Evolutionary conservation across 2,888 invertebrate genomes (phyloP).

Genomic region (Drosophila longiperda): DNA sequence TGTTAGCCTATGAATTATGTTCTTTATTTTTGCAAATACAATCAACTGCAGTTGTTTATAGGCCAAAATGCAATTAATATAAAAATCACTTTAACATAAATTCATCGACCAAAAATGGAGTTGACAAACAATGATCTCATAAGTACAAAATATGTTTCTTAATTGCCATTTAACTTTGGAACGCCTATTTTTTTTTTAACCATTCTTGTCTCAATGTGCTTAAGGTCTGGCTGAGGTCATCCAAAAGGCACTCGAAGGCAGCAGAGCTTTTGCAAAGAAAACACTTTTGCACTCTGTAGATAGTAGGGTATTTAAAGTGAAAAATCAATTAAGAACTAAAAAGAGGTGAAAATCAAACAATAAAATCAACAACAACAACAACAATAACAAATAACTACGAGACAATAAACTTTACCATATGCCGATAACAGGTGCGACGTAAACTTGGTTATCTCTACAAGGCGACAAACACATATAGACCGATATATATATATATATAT

Average conservation of each 20-base stretch:
- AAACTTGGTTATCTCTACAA: constrained; percentile 54
- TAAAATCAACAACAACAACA: constrained; percentile 62
- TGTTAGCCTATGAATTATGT: constrained; percentile 44
- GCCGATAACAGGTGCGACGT: constrained; percentile 63
- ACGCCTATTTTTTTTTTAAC: constrained; percentile 26
- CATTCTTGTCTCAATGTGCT: constrained; percentile 3
- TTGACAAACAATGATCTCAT: constrained; percentile 32
- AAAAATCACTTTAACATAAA: constrained; percentile 23
- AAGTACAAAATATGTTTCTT: constrained; percentile 18
- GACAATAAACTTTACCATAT: constrained; percentile 71
- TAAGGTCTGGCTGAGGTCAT: constrained; percentile 61
- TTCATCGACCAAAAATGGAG: constrained; percentile 7
- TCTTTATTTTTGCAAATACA: constrained; percentile 33
- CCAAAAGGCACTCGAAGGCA: constrained; percentile 59
- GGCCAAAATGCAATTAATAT: constrained; percentile 20
- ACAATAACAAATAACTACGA: constrained; percentile 23
- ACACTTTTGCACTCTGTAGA: constrained; percentile 42
- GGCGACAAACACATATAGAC: constrained; percentile 2
- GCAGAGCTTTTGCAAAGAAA: constrained; percentile 50
- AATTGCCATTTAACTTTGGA: constrained; percentile 29
- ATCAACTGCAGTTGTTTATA: constrained; percentile 19
- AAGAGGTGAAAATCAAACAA: constrained; percentile 71
- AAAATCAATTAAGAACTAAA: constrained; percentile 75
- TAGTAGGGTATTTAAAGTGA: constrained; percentile 38
- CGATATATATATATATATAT: background rate